Evolutionary conservation across 1,140 invertebrate genomes (phyloP).

Genomic region (Holcopasites calliopsidis): DNA sequence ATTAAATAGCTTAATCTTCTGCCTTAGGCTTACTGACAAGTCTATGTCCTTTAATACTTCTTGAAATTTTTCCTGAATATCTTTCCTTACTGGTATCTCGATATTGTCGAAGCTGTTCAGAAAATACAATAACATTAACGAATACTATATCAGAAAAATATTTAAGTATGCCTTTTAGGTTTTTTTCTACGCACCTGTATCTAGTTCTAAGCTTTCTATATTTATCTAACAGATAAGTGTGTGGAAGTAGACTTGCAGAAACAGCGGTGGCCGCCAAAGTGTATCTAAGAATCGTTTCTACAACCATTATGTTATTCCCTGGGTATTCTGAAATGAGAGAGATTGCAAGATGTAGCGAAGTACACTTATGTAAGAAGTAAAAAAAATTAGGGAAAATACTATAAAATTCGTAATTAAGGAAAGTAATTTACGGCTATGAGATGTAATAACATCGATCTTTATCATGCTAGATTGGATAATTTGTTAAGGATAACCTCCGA

Average conservation of each 20-base stretch:
- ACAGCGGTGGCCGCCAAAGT: not conserved
- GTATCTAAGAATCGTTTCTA: not conserved
- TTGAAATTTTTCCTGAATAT: constrained; percentile 73
- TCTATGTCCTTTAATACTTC: constrained; percentile 80
- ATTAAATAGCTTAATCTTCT: constrained; percentile 81
- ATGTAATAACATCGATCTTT: not conserved
- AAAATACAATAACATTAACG: constrained; percentile 23
- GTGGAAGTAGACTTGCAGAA: constrained; percentile 72
- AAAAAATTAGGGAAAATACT: not conserved
- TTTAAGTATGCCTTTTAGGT: not conserved
- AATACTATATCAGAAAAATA: constrained; percentile 9
- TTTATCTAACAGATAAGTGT: constrained; percentile 79
- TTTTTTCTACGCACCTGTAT: constrained; percentile 78
- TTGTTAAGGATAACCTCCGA: constrained; percentile 16
- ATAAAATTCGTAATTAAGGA: not conserved
- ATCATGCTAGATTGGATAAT: no score
- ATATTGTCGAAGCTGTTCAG: constrained; percentile 64
- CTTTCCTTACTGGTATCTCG: constrained; percentile 71
- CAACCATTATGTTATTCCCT: not conserved
- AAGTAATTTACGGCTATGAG: not conserved
- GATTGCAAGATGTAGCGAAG: not conserved
- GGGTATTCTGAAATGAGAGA: not conserved
- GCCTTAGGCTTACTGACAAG: constrained; percentile 70
- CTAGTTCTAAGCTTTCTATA: constrained; percentile 79
- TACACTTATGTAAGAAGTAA: not conserved